These are phyloP conservation scores for Diplodus puntazzo DNA, from an alignment of 2,797 vertebrate genomes.

Conservation along the genomic window DNA sequence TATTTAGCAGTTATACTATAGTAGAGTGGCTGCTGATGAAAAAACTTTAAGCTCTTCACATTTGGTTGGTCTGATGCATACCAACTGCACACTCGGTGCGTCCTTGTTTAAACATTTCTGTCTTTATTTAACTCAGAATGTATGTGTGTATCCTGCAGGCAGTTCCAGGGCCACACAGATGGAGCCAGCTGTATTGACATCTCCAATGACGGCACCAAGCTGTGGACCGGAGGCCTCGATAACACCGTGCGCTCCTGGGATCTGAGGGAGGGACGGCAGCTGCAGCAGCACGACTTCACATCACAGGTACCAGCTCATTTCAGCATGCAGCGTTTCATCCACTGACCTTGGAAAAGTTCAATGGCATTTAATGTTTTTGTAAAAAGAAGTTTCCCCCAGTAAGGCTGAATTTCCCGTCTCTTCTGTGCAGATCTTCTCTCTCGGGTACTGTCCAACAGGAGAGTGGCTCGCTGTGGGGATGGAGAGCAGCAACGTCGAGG, in stretches of 20 bases:
- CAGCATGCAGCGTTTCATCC: not conserved
- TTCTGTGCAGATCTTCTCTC: constrained; percentile 91
- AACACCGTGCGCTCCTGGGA: constrained; percentile 99
- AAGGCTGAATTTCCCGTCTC: constrained; percentile 13
- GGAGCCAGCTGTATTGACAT: constrained; percentile 99
- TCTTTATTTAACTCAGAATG: constrained; percentile 48
- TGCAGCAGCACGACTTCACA: constrained; percentile 99
- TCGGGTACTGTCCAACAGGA: constrained; percentile 96
- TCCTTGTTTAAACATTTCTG: constrained; percentile 32
- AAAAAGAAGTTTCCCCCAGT: not conserved
- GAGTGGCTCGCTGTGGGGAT: constrained; percentile 98
- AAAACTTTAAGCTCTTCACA: constrained; percentile 19
- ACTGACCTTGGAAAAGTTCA: not conserved
- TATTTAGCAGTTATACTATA: constrained; percentile 1
- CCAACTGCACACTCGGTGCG: constrained; percentile 5
- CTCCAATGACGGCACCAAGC: constrained; percentile 97
- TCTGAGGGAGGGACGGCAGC: constrained; percentile 95
- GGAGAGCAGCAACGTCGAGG: constrained; percentile 98
- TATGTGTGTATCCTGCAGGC: constrained; percentile 81
- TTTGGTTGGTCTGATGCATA: constrained; percentile 28
- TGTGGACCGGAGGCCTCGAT: constrained; percentile 98
- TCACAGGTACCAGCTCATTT: constrained; percentile 89
- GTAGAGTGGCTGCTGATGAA: constrained; percentile 19
- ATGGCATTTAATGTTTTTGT: not conserved
- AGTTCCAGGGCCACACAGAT: constrained; percentile 98